Conservation (phyloP, 2,888 invertebrate species). For the Drosophila heteroneura region DNA sequence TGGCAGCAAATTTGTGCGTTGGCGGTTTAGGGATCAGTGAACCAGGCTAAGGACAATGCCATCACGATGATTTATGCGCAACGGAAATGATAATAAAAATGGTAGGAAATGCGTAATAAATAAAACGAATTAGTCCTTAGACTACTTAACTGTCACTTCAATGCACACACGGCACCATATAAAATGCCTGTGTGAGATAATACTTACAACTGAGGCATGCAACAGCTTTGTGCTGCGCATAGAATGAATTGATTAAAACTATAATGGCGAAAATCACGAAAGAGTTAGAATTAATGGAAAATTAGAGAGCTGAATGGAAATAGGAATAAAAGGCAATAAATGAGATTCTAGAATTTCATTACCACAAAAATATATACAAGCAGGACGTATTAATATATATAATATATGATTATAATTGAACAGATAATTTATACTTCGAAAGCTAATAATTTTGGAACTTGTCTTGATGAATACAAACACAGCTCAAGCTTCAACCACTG, state of each 20-base stretch:
- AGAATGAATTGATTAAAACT: not conserved
- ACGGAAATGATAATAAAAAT: constrained; percentile 81
- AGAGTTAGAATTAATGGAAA: not conserved
- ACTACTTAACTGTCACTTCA: constrained; percentile 55
- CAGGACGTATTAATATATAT: not conserved
- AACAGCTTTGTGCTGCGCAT: constrained; percentile 16
- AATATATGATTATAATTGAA: not conserved
- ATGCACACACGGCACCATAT: constrained; percentile 36
- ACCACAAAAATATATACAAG: not conserved
- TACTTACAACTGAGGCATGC: constrained; percentile 20
- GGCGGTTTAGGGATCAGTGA: constrained; percentile 42
- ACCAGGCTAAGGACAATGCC: constrained; percentile 44
- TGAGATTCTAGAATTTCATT: not conserved
- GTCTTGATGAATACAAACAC: not conserved
- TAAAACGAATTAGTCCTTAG: constrained; percentile 72
- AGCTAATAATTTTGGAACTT: not conserved
- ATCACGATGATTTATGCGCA: constrained; percentile 73
- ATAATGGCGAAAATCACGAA: not conserved
- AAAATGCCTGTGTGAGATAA: constrained; percentile 14
- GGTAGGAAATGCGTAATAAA: constrained; percentile 77
- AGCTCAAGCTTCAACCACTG: not conserved
- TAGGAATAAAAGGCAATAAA: not conserved
- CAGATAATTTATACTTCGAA: not conserved
- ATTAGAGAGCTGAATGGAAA: not conserved
- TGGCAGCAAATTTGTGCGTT: constrained; percentile 57